Evolutionary conservation across 2,113 vertebrate genomes (phyloP).

Genomic region (Choloepus hoffmanni): DNA sequence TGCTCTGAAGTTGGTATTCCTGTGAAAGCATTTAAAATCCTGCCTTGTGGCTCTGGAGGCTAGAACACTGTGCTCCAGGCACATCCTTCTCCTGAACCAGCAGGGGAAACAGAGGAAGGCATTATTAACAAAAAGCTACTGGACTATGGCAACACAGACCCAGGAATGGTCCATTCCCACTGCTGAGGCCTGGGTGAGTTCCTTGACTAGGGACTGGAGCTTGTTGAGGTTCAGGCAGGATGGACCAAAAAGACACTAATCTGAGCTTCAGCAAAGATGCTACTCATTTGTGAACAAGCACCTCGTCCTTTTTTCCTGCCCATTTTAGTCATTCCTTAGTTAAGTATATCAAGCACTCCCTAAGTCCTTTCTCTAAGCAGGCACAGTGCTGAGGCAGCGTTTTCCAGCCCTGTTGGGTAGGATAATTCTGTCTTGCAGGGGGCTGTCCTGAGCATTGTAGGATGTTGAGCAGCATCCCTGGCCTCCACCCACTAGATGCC

Average conservation of each 20-base stretch:
- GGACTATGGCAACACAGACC: not conserved
- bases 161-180: not conserved
- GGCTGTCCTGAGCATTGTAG: not conserved
- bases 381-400: not conserved
- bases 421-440: not conserved
- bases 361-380: not conserved
- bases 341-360: not conserved
- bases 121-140: not conserved
- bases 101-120: not conserved
- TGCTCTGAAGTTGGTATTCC: not conserved
- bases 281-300: not conserved
- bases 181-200: not conserved
- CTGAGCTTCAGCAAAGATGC: not conserved
- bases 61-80: not conserved
- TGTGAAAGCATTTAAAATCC: not conserved
- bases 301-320: not conserved
- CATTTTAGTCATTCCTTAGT: not conserved
- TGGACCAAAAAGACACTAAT: not conserved
- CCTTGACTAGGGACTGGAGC: not conserved
- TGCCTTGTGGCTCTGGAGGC: not conserved
- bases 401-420: not conserved
- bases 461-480: too few relatives aligned
- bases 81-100: not conserved
- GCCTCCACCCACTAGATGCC: too few relatives aligned
- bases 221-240: not conserved